Evolutionary conservation across 2,797 vertebrate genomes (phyloP).

Genomic region (Mormyrus proboscirostris): DNA sequence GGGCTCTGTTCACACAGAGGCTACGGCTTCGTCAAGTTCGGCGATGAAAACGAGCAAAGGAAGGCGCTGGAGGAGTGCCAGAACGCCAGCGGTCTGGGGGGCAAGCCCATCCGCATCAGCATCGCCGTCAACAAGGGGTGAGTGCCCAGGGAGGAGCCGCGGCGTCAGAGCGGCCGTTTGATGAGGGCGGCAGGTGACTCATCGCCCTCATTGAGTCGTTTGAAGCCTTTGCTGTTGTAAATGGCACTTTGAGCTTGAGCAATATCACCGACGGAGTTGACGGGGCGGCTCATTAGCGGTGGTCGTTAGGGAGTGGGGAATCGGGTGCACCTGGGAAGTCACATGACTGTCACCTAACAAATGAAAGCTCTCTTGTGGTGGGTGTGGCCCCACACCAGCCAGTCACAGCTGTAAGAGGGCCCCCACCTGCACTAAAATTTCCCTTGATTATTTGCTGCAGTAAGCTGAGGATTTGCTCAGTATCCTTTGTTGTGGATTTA

Average conservation of each 20-base stretch:
- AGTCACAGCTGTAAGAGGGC: neutral
- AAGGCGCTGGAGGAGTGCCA: conserved; percentile 87
- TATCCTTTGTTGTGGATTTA: neutral
- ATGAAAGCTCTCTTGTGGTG: neutral
- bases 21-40: conserved; percentile 86
- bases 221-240: neutral
- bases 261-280: neutral
- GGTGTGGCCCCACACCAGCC: neutral
- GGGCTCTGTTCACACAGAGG: conserved; percentile 65
- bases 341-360: neutral
- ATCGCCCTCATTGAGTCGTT: neutral
- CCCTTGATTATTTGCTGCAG: conserved; percentile 36
- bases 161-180: neutral
- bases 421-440: neutral
- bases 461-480: conserved; percentile 23
- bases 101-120: conserved; percentile 79
- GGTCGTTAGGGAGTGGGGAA: neutral
- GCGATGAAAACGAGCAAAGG: conserved; percentile 83
- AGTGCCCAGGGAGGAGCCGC: neutral
- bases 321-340: conserved; percentile 7
- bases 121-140: conserved; percentile 86
- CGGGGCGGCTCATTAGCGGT: neutral
- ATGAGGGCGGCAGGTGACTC: neutral
- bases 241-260: neutral
- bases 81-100: conserved; percentile 76